phyloP scores from a whole-genome alignment of 2,113 vertebrate species.

The Salminus brasiliensis region DNA sequence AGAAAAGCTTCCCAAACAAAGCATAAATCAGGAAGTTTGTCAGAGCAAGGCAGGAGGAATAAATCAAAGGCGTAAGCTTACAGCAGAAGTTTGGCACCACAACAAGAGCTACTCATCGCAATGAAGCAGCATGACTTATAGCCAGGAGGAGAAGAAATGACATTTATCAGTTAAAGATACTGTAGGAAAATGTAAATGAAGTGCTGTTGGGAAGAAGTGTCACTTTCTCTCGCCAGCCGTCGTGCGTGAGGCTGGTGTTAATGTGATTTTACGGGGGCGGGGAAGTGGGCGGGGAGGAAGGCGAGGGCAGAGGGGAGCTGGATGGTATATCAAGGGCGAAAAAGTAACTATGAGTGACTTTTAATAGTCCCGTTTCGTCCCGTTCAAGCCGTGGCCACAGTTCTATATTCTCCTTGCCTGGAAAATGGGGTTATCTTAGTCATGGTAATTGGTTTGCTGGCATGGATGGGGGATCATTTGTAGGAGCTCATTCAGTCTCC shows the following conservation, averaged over 20 bases:
- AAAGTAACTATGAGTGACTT: constrained; percentile 57
- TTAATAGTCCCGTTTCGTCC: constrained; percentile 49
- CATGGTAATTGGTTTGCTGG: constrained; percentile 81
- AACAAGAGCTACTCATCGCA: constrained; percentile 70
- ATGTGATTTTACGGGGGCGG: constrained; percentile 50
- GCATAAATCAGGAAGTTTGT: constrained; percentile 70
- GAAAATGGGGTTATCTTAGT: constrained; percentile 78
- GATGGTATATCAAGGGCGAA: constrained; percentile 51
- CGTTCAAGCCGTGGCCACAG: constrained; percentile 42
- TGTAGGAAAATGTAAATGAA: constrained; percentile 74
- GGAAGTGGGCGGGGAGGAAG: constrained; percentile 27
- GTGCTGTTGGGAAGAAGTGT: constrained; percentile 70
- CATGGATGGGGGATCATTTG: constrained; percentile 77
- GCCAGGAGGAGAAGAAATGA: constrained; percentile 68
- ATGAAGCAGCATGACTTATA: constrained; percentile 61
- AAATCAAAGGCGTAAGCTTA: constrained; percentile 71
- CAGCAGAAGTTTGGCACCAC: constrained; percentile 68
- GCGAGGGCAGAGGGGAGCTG: constrained; percentile 46
- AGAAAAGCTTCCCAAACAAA: constrained; percentile 62
- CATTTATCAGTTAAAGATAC: constrained; percentile 76
- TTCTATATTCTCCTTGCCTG: constrained; percentile 45
- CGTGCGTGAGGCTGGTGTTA: constrained; percentile 47
- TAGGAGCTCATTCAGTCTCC: constrained; percentile 77
- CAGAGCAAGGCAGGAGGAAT: constrained; percentile 62
- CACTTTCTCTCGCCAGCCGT: constrained; percentile 54